phyloP scores from a whole-genome alignment of 2,113 vertebrate species.

The Nanorana parkeri region DNA sequence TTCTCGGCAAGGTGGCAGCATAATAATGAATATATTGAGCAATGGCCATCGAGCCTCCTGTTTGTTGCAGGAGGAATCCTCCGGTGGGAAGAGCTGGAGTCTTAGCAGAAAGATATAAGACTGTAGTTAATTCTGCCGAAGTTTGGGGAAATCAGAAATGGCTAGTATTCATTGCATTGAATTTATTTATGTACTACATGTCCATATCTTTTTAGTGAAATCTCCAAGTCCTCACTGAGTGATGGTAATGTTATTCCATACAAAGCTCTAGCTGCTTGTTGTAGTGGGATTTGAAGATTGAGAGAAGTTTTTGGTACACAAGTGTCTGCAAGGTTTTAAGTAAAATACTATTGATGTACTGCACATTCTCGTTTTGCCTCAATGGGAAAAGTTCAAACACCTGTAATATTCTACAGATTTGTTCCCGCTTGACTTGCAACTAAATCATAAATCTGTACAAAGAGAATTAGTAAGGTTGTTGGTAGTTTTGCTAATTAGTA shows the following conservation, averaged over 20 bases:
- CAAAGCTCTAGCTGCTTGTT: constrained; percentile 34
- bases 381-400: constrained; percentile 22
- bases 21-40: constrained; percentile 58
- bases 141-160: constrained; percentile 58
- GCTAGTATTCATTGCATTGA: constrained; percentile 56
- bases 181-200: constrained; percentile 56
- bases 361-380: neutral
- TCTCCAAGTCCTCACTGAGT: constrained; percentile 52
- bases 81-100: constrained; percentile 45
- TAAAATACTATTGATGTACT: constrained; percentile 30
- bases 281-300: constrained; percentile 54
- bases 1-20: constrained; percentile 44
- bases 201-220: constrained; percentile 57
- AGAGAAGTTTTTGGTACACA: constrained; percentile 33
- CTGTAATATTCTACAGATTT: constrained; percentile 13
- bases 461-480: neutral
- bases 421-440: constrained; percentile 1
- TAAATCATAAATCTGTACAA: neutral
- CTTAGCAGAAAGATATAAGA: constrained; percentile 55
- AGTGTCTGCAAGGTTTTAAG: constrained; percentile 38
- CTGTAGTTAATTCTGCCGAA: constrained; percentile 53
- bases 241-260: constrained; percentile 56
- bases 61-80: constrained; percentile 51
- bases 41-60: constrained; percentile 46
- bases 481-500: constrained; percentile 15